Base-by-base conservation (phyloP, 2,113 vertebrate species). In the Myrmecobius fasciatus region DNA sequence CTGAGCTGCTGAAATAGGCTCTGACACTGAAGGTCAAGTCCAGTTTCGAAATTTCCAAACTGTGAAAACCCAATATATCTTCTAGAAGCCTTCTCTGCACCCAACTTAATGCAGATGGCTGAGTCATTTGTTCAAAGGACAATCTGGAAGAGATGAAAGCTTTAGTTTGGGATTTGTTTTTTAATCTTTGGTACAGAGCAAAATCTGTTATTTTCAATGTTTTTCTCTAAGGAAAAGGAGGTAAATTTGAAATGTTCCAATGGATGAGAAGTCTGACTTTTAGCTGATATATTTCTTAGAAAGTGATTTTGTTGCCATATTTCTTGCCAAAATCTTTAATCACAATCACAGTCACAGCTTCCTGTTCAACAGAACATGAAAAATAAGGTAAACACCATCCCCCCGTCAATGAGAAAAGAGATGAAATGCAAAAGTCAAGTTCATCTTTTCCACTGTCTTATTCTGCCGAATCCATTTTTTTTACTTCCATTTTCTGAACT, bases 1-100 rank as follows among this genome's bases (percentile, higher is more conserved):
- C 92, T 89, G 89, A 48, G 52, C 60, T 96, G 97, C 89, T 96
- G 90, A 91, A 94, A 90, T 91, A 91, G 54, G 94, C 3, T 93
- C 24, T 67, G 0, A 6, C 43, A 52, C 54, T 93, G 51, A 60
- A 54, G 4, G 12, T 43, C 0, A n/a, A 31, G 7, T 91, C 36
- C 60, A n/a, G 51, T n/a, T 92, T 36, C 92, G 89, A 96, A 95
- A 89, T 67, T 93, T 52, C 93, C 94, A 92, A 53, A 90, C n/a
- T 89, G 43, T 90, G 17, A 93, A 88, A 94, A 97, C 92, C 8
- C 25, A 93, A 36, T 53, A 91, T 46, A 67, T 25, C n/a, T 93
- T 92, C 54, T 48, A 43, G 89, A 91, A 95, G 0, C 8, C 47
- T 91, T 49, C 75, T 60, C 89, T 25, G 43, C 14, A 93, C 95